Conservation (phyloP, 2,888 invertebrate species). For the Stictocephala bisonia region DNA sequence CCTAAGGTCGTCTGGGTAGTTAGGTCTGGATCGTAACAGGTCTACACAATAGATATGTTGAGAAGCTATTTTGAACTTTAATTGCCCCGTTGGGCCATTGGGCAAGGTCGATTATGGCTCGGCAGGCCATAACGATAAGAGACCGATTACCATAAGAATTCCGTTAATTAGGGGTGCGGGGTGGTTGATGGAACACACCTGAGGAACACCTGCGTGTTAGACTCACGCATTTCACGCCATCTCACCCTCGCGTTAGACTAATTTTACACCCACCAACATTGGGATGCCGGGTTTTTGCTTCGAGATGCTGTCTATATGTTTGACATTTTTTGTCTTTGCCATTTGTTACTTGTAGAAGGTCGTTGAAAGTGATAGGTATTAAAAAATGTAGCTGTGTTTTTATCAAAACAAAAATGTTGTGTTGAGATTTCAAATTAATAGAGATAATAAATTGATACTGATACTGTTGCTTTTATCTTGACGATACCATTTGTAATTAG, state of each 20-base stretch:
- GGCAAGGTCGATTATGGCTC: constrained; percentile 20
- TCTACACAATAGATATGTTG: constrained; percentile 31
- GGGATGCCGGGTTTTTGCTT: no score
- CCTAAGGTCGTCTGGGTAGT: constrained; percentile 21
- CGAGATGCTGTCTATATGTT: not conserved
- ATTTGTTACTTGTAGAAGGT: no score
- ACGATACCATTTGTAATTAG: no score
- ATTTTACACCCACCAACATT: constrained; percentile 9
- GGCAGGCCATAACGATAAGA: constrained; percentile 27
- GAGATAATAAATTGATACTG: no score
- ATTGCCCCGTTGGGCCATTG: constrained; percentile 26
- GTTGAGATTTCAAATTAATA: no score
- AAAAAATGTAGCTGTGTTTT: no score
- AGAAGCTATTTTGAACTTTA: constrained; percentile 16
- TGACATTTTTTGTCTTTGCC: constrained; percentile 7
- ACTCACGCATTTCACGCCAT: constrained; percentile 10
- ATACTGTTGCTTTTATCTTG: no score
- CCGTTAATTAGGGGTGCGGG: constrained; percentile 33
- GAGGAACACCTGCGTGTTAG: not conserved
- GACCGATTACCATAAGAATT: constrained; percentile 15
- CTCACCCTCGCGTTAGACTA: constrained; percentile 8
- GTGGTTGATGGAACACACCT: no score
- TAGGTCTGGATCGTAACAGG: not conserved
- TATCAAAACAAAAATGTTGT: no score
- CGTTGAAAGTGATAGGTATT: no score